These are phyloP conservation scores for Coreoperca whiteheadi DNA, from an alignment of 2,113 vertebrate species.

Conservation along the genomic window DNA sequence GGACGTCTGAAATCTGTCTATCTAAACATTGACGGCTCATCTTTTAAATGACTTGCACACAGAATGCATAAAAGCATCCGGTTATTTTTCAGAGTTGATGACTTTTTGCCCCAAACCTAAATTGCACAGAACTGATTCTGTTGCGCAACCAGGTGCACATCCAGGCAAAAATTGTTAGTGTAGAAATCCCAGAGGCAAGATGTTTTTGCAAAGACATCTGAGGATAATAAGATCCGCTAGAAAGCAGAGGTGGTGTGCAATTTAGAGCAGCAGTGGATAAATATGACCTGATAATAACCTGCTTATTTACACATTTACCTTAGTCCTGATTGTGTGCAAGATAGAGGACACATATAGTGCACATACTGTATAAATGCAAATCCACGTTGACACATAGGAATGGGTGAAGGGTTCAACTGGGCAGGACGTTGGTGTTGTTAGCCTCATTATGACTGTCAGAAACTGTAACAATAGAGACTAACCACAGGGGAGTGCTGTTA, in stretches of 20 bases:
- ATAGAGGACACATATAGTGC: constrained; percentile 1
- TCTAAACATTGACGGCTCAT: constrained; percentile 30
- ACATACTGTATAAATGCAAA: constrained; percentile 1
- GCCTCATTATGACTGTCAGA: not conserved
- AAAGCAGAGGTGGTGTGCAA: not conserved
- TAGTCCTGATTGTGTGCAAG: not conserved
- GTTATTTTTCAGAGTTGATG: constrained; percentile 25
- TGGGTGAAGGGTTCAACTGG: not conserved
- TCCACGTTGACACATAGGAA: not conserved
- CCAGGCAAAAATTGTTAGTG: not conserved
- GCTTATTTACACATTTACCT: not conserved
- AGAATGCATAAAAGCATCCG: constrained; percentile 21
- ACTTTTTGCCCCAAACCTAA: constrained; percentile 34
- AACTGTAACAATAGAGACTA: constrained; percentile 31
- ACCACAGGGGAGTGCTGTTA: constrained; percentile 68
- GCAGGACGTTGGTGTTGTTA: not conserved
- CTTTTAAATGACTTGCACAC: constrained; percentile 32
- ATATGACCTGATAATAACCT: constrained; percentile 7
- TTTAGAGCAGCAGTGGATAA: not conserved
- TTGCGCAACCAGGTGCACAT: not conserved
- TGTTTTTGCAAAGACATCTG: constrained; percentile 21
- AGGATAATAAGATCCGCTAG: constrained; percentile 20
- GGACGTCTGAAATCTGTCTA: constrained; percentile 36
- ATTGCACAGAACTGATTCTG: constrained; percentile 27
- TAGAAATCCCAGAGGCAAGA: not conserved